Conservation (phyloP, 2,113 vertebrate genomes). For the Morone chrysops region DNA sequence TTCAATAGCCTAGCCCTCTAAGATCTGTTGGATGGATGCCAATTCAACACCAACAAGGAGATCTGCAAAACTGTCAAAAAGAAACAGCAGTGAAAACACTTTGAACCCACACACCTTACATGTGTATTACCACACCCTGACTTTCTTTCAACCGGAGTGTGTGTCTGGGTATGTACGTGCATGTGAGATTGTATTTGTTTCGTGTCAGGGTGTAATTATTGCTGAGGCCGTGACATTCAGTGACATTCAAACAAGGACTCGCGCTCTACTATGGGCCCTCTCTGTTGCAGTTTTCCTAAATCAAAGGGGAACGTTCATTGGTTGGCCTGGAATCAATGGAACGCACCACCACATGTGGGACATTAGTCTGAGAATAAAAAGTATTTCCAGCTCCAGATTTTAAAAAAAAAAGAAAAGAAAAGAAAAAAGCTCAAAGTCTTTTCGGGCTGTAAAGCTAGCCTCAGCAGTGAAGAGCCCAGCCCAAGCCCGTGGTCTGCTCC, state of each 20-base stretch:
- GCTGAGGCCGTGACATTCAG: constrained; percentile 76
- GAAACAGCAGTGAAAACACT: constrained; percentile 24
- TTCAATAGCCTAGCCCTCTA: not conserved
- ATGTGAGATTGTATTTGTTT: constrained; percentile 64
- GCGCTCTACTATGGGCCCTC: constrained; percentile 41
- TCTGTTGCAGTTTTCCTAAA: constrained; percentile 52
- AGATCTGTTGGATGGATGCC: constrained; percentile 1
- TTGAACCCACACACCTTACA: constrained; percentile 71
- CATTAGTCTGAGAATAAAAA: constrained; percentile 71
- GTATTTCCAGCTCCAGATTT: constrained; percentile 64
- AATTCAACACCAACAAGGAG: not conserved
- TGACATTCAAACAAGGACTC: constrained; percentile 75
- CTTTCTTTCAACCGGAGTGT: constrained; percentile 23
- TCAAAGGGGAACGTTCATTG: constrained; percentile 50
- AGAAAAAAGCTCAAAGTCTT: constrained; percentile 49
- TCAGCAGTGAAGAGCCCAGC: constrained; percentile 70
- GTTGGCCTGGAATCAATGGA: constrained; percentile 67
- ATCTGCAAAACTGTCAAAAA: not conserved
- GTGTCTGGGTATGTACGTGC: constrained; percentile 47
- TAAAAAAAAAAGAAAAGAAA: not conserved
- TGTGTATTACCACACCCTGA: constrained; percentile 65
- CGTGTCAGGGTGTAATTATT: constrained; percentile 76
- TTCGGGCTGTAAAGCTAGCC: constrained; percentile 55
- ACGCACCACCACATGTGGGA: constrained; percentile 67
- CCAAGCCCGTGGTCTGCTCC: constrained; percentile 70